These are phyloP conservation scores for Cygnus atratus DNA, from an alignment of 2,113 vertebrate species.

Conservation along the genomic window DNA sequence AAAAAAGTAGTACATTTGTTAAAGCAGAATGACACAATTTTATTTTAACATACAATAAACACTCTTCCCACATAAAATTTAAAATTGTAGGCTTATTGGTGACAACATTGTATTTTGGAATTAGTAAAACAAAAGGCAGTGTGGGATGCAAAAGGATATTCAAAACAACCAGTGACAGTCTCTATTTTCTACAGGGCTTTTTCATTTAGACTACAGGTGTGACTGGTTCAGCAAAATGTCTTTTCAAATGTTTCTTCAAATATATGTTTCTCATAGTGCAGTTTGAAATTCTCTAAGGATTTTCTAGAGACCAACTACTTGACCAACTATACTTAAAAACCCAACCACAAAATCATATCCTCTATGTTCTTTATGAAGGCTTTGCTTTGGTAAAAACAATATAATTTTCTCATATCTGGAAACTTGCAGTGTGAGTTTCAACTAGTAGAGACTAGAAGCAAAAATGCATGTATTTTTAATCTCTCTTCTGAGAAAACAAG, in stretches of 20 bases:
- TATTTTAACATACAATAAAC: background rate
- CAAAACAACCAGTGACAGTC: background rate
- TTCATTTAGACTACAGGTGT: background rate
- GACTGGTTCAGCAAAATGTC: background rate
- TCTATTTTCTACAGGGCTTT: background rate
- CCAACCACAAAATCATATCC: background rate
- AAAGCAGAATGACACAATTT: background rate
- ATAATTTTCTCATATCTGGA: background rate
- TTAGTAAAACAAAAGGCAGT: background rate
- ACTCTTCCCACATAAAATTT: background rate
- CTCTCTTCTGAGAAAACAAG: background rate
- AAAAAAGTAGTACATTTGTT: background rate
- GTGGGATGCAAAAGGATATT: background rate
- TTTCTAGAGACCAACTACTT: background rate
- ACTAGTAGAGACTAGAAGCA: background rate
- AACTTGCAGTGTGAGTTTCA: background rate
- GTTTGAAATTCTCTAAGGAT: background rate
- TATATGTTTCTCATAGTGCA: background rate
- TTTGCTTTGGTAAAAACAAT: background rate
- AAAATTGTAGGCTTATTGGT: background rate
- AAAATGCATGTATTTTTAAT: background rate
- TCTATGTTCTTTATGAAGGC: background rate
- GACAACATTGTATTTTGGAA: background rate
- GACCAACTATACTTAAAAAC: background rate
- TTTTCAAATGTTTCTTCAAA: background rate